phyloP scores from a whole-genome alignment of 2,113 vertebrate genomes.

The Istiophorus platypterus region DNA sequence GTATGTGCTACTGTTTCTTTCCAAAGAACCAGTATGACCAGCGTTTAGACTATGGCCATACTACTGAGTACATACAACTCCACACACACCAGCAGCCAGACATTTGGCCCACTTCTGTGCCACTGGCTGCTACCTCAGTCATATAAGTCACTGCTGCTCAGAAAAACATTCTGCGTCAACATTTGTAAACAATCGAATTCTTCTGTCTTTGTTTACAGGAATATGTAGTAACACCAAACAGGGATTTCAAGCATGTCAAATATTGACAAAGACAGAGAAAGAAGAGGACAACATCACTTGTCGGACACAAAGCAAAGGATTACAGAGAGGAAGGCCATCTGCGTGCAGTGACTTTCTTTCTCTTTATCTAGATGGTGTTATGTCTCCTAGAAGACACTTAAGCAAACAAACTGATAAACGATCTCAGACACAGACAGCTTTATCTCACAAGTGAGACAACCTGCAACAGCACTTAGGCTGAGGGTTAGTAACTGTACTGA shows the following conservation, averaged over 20 bases:
- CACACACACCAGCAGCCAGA: slow-evolving; percentile 12
- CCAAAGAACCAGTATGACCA: neutral
- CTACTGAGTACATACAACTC: neutral
- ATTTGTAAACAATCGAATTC: slow-evolving; percentile 47
- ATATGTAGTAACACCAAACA: slow-evolving; percentile 47
- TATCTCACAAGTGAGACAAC: slow-evolving; percentile 29
- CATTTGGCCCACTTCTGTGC: slow-evolving; percentile 18
- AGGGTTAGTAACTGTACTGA: slow-evolving; percentile 21
- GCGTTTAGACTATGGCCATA: neutral
- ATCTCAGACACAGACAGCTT: slow-evolving; percentile 11
- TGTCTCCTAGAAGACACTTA: slow-evolving; percentile 22
- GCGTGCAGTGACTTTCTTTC: neutral
- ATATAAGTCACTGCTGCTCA: slow-evolving; percentile 27
- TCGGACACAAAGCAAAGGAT: slow-evolving; percentile 33
- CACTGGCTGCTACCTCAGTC: slow-evolving; percentile 33
- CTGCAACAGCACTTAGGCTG: slow-evolving; percentile 11
- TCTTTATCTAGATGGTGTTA: slow-evolving; percentile 42
- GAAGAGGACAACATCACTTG: slow-evolving; percentile 23
- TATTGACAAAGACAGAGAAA: slow-evolving; percentile 48
- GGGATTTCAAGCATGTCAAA: slow-evolving; percentile 52
- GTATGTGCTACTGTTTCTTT: neutral
- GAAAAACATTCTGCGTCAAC: slow-evolving; percentile 35
- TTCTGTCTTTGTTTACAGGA: slow-evolving; percentile 43
- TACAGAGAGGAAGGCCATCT: slow-evolving; percentile 31
- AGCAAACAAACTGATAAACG: slow-evolving; percentile 19